These are phyloP conservation scores for Montipora foliosa DNA, from an alignment of 64 coral and sea anemone genomes.

Conservation along the genomic window DNA sequence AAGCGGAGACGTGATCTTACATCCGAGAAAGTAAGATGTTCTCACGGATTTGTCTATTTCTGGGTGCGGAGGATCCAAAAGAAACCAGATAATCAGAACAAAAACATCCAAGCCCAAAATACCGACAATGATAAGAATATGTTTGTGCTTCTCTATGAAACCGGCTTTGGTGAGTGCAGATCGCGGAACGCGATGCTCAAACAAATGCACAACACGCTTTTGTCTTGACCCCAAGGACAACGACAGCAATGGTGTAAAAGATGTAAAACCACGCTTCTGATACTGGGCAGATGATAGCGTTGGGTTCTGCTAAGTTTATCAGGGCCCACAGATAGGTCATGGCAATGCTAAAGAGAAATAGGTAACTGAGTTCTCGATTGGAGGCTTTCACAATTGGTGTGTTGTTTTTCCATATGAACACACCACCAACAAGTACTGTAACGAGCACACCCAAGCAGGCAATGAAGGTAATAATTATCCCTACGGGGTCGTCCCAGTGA, in stretches of 20 bases:
- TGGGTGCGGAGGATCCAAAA: conserved; percentile 55
- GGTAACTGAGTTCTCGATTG: conserved; percentile 83
- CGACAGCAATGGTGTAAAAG: conserved; percentile 70
- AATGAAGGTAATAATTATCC: conserved; percentile 41
- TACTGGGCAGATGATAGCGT: conserved; percentile 50
- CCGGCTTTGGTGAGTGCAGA: conserved; percentile 65
- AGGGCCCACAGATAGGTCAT: conserved; percentile 81
- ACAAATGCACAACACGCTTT: conserved; percentile 81
- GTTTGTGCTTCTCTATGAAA: conserved; percentile 55
- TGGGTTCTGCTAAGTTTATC: conserved; percentile 69
- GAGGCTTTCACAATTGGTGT: conserved; percentile 88
- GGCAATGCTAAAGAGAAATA: conserved; percentile 72
- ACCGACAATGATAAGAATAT: conserved; percentile 48
- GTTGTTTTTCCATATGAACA: conserved; percentile 54
- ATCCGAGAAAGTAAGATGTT: conserved; percentile 41
- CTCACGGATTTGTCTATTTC: conserved; percentile 55
- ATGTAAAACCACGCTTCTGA: conserved; percentile 2
- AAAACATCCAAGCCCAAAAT: conserved; percentile 4
- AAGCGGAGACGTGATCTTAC: conserved; percentile 11
- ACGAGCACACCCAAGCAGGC: conserved; percentile 23
- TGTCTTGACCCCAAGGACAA: conserved; percentile 84
- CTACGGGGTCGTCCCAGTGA: conserved; percentile 33
- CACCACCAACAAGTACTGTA: conserved; percentile 38
- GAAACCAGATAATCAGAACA: conserved; percentile 65
- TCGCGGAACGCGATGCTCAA: conserved; percentile 62